Percentiles rank a stretch among this genome's conserved stretches.
These are phyloP conservation scores for Chamaea fasciata DNA, from an alignment of 2,113 vertebrate genomes.

Conservation along the genomic window DNA sequence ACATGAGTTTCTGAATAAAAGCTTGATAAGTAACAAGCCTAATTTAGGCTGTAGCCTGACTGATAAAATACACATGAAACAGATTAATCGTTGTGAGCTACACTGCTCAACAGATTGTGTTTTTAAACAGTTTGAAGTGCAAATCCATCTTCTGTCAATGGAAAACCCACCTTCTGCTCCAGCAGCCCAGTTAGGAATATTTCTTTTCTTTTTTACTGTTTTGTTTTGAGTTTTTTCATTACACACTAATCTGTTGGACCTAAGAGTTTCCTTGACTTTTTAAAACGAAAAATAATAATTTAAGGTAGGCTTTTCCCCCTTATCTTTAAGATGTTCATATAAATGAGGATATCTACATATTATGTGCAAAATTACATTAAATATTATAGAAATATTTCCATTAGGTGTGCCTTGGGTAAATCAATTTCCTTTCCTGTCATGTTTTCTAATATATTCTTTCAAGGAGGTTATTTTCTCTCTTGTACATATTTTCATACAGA, in stretches of 20 bases:
- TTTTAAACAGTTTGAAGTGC: not conserved
- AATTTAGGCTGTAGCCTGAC: not conserved
- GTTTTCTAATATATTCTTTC: not conserved
- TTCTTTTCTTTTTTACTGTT: not conserved
- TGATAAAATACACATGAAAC: not conserved
- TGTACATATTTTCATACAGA: not conserved
- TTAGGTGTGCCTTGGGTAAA: not conserved
- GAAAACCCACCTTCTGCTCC: not conserved
- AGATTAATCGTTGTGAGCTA: not conserved
- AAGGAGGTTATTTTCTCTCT: not conserved
- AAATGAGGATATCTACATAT: not conserved
- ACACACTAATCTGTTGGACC: not conserved
- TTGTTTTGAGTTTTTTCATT: not conserved
- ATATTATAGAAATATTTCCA: not conserved
- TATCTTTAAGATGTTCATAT: not conserved
- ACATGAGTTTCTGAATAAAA: not conserved
- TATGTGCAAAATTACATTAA: not conserved
- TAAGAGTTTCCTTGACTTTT: not conserved
- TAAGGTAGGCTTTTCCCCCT: not conserved
- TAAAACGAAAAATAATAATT: not conserved
- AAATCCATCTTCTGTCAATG: not conserved
- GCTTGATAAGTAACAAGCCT: not conserved
- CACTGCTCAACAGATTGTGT: not conserved
- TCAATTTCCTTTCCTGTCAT: not conserved
- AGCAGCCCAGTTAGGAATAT: not conserved